Conservation (phyloP, 1,140 invertebrate species). For the Drosophila punjabiensis region DNA sequence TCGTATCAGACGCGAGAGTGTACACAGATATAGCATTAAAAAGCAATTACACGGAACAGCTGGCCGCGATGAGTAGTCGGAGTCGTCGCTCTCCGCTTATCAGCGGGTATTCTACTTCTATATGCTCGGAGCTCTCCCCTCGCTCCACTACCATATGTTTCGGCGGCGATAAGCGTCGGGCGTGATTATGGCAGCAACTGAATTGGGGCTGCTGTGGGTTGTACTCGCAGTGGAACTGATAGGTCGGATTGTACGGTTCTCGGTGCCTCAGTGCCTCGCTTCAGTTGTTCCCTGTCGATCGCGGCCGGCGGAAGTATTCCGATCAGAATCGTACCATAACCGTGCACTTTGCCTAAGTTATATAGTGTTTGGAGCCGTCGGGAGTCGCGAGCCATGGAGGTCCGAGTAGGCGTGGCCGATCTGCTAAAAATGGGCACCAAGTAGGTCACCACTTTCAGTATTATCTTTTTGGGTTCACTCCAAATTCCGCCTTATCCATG, state of each 20-base stretch:
- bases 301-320: conserved; percentile 53
- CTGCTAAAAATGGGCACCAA: conserved; percentile 64
- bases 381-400: conserved; percentile 42
- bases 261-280: conserved; percentile 13
- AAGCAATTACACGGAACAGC: conserved; percentile 42
- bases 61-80: conserved; percentile 14
- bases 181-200: conserved; percentile 64
- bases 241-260: conserved; percentile 30
- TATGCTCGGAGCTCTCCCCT: background rate
- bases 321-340: background rate
- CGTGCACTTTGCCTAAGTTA: background rate
- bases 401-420: conserved; percentile 58
- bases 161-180: conserved; percentile 61
- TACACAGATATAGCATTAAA: conserved; percentile 14
- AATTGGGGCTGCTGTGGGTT: conserved; percentile 51
- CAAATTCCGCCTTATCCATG: background rate
- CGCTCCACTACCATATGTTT: conserved; percentile 28
- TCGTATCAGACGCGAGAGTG: conserved; percentile 1
- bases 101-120: conserved; percentile 24
- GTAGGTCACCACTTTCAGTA: conserved; percentile 41
- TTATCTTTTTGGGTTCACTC: background rate
- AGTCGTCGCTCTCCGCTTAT: conserved; percentile 24
- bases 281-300: conserved; percentile 67
- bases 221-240: conserved; percentile 33
- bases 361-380: background rate